Conservation (phyloP, 2,797 vertebrate genomes). For the Pangasius djambal region DNA sequence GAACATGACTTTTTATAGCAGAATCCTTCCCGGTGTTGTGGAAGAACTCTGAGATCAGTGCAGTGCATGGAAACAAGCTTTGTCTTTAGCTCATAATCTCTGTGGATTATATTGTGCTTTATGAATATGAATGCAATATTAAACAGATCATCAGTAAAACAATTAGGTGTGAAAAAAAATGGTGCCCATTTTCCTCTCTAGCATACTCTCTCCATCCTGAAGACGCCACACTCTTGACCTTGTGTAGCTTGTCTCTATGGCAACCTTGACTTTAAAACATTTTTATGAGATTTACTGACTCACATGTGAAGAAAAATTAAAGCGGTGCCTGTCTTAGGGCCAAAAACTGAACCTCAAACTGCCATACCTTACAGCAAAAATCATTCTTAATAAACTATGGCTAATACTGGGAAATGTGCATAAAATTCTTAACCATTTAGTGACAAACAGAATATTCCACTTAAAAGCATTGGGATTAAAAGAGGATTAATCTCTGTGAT, state of each 20-base stretch:
- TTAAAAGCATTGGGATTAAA: background rate
- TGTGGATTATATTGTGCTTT: background rate
- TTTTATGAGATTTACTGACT: constrained; percentile 23
- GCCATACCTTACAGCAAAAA: constrained; percentile 8
- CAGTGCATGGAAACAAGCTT: background rate
- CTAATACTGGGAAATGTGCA: background rate
- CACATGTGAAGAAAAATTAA: background rate
- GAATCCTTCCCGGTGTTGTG: background rate
- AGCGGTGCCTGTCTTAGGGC: background rate
- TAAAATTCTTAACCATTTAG: background rate
- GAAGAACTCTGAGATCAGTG: background rate
- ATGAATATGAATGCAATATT: background rate
- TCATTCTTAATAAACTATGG: background rate
- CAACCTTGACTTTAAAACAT: background rate
- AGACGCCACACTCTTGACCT: background rate
- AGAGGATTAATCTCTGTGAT: background rate
- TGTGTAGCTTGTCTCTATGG: constrained; percentile 32
- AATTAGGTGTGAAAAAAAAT: background rate
- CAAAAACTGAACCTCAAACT: background rate
- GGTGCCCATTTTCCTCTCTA: background rate
- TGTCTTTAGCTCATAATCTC: background rate
- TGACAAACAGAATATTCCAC: background rate
- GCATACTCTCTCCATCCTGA: background rate
- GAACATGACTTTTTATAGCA: background rate
- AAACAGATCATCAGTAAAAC: background rate